Percentiles rank a stretch among this genome's conserved stretches.
These are phyloP conservation scores for Natator depressus DNA, from an alignment of 2,113 vertebrate genomes.

Conservation along the genomic window DNA sequence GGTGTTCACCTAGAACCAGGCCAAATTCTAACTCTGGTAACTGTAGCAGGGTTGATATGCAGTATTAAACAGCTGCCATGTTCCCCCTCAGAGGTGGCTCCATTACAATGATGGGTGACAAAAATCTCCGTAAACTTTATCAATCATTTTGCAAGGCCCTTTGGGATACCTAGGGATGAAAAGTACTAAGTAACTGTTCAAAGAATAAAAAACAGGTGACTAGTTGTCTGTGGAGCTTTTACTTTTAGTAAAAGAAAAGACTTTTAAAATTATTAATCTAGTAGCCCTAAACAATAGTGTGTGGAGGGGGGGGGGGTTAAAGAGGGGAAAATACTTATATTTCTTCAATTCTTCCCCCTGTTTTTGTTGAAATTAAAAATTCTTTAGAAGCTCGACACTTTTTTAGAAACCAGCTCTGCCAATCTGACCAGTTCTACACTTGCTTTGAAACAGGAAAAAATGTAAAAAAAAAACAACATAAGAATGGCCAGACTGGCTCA, in stretches of 20 bases:
- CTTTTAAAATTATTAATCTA: background rate
- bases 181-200: background rate
- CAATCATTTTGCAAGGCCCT: background rate
- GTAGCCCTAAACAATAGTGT: background rate
- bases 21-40: background rate
- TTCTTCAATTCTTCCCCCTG: background rate
- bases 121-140: background rate
- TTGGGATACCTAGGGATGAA: background rate
- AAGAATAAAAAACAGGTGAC: background rate
- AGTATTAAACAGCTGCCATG: background rate
- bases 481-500: no score
- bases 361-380: background rate
- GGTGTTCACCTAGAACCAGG: background rate
- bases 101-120: background rate
- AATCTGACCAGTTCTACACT: background rate
- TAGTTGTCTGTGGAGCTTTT: background rate
- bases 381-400: background rate
- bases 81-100: background rate
- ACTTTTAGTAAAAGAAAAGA: background rate
- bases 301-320: background rate
- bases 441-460: background rate
- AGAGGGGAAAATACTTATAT: background rate
- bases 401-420: background rate
- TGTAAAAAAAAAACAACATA: background rate
- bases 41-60: background rate